Evolutionary conservation across 2,113 vertebrate genomes (phyloP).

Genomic region (Rana temporaria): DNA sequence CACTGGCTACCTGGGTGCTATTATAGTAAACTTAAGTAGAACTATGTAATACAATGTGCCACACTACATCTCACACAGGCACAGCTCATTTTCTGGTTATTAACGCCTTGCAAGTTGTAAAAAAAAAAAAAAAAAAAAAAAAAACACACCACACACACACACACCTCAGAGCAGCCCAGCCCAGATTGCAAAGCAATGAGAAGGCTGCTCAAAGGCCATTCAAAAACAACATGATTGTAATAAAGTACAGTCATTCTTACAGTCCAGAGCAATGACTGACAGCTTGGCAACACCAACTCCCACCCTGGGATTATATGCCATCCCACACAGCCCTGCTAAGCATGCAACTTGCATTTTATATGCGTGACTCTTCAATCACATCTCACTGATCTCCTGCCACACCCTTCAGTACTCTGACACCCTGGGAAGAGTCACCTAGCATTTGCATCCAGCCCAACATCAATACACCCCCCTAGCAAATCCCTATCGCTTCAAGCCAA

Average conservation of each 20-base stretch:
- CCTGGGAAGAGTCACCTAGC: slow-evolving; percentile 2
- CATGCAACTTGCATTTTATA: slow-evolving; percentile 18
- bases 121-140: background rate
- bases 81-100: background rate
- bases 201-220: background rate
- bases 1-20: too few species aligned
- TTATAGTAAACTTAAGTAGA: background rate
- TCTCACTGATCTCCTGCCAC: slow-evolving; percentile 29
- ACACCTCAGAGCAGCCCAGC: background rate
- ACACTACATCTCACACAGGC: background rate
- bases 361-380: slow-evolving; percentile 6
- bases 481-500: background rate
- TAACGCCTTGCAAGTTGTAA: background rate
- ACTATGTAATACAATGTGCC: background rate
- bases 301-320: slow-evolving; percentile 13
- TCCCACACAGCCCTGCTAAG: background rate
- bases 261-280: background rate
- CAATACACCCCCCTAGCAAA: background rate
- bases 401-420: slow-evolving; percentile 11
- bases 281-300: slow-evolving; percentile 13
- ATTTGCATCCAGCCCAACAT: too few species aligned
- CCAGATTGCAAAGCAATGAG: background rate
- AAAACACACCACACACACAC: background rate
- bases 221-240: background rate
- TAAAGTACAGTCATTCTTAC: background rate